Evolutionary conservation across 2,888 invertebrate genomes (phyloP).

Genomic region (Ferrisia virgata): DNA sequence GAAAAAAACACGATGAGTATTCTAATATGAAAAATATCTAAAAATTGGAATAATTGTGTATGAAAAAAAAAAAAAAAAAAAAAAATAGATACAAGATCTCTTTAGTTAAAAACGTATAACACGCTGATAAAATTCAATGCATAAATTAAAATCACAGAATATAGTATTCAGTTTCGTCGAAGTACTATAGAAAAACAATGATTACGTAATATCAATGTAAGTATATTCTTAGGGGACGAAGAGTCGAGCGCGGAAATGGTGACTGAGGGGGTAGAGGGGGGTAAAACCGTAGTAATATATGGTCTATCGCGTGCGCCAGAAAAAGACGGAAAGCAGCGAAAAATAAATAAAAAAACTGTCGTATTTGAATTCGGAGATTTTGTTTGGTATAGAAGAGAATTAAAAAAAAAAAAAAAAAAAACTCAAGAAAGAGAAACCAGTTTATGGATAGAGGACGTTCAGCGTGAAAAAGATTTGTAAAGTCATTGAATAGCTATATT

Average conservation of each 20-base stretch:
- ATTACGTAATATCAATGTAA: conserved; percentile 8
- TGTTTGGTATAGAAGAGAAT: too few species aligned
- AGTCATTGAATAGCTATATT: conserved; percentile 37
- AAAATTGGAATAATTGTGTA: neutral
- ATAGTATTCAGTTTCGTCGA: neutral
- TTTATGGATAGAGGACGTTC: conserved; percentile 35
- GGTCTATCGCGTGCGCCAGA: neutral
- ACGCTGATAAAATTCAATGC: neutral
- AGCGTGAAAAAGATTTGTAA: conserved; percentile 39
- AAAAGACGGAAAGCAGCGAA: neutral
- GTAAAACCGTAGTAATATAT: neutral
- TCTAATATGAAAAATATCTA: neutral
- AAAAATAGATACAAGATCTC: conserved; percentile 14
- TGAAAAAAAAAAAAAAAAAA: neutral
- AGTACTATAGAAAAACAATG: neutral
- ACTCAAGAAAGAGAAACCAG: conserved; percentile 27
- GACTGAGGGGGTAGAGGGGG: too few species aligned
- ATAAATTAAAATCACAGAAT: conserved; percentile 15
- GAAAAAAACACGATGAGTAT: neutral
- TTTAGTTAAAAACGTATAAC: neutral
- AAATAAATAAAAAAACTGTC: conserved; percentile 28
- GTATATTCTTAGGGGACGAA: neutral
- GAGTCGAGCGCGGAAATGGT: too few species aligned
- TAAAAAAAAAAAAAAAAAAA: neutral
- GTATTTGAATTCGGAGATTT: neutral